Percentiles rank a stretch among this genome's conserved stretches.
Evolutionary conservation across 2,888 invertebrate genomes (phyloP).

Genomic region (Sminthurinus aureus): DNA sequence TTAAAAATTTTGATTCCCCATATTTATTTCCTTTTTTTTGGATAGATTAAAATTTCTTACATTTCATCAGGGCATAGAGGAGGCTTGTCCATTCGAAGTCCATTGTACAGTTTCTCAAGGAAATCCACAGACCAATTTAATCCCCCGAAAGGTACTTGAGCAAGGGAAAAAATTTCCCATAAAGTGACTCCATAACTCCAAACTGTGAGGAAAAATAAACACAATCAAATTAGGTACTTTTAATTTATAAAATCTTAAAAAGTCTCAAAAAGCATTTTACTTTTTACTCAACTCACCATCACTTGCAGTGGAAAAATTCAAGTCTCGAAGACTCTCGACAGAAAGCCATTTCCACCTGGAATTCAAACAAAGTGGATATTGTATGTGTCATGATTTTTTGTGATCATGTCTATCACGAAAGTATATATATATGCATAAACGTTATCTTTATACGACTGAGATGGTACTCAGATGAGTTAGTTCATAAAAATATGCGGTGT

Average conservation of each 20-base stretch:
- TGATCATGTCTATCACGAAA: too few species aligned
- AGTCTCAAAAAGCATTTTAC: too few species aligned
- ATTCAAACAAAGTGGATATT: too few species aligned
- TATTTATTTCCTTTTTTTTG: too few species aligned
- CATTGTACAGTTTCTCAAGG: not conserved
- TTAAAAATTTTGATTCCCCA: not conserved
- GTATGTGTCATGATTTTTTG: too few species aligned
- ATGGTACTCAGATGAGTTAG: too few species aligned
- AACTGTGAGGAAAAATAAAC: not conserved
- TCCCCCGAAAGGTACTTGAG: not conserved
- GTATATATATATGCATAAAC: too few species aligned
- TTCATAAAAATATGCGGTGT: too few species aligned
- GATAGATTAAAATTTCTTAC: not conserved
- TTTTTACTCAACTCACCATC: not conserved
- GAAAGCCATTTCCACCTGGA: conserved; percentile 42
- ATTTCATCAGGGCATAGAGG: not conserved
- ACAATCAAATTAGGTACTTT: too few species aligned
- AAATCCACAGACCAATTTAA: not conserved
- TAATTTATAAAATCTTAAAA: too few species aligned
- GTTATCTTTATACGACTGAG: too few species aligned
- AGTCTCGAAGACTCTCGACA: conserved; percentile 19
- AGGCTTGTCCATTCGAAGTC: not conserved
- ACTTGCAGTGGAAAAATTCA: conserved; percentile 13
- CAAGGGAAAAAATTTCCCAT: not conserved
- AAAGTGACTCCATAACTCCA: not conserved